These are phyloP conservation scores for Rostratula benghalensis DNA, from an alignment of 2,113 vertebrate genomes.

Conservation along the genomic window DNA sequence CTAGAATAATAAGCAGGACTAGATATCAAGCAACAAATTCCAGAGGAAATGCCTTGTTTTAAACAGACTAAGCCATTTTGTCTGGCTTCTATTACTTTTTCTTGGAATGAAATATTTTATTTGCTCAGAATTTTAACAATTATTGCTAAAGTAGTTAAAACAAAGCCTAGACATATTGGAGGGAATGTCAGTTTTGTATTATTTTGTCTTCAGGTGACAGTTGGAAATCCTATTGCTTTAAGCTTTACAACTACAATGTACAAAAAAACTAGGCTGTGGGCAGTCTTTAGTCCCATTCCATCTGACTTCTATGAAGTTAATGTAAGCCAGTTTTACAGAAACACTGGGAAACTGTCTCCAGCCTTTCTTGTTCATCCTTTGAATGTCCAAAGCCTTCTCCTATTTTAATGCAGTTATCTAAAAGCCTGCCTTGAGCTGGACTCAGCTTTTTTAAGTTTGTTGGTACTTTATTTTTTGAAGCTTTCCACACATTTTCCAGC, in stretches of 20 bases:
- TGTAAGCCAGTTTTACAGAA: neutral
- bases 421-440: neutral
- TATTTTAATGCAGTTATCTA: neutral
- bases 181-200: neutral
- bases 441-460: neutral
- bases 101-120: neutral
- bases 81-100: slow-evolving; percentile 10
- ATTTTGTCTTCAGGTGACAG: neutral
- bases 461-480: neutral
- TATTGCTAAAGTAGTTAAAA: neutral
- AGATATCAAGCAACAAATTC: slow-evolving; percentile 38
- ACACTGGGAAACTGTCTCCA: neutral
- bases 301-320: neutral
- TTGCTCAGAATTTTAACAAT: slow-evolving; percentile 19
- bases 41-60: slow-evolving; percentile 34
- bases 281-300: neutral
- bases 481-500: neutral
- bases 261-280: neutral
- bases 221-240: neutral
- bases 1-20: slow-evolving; percentile 50
- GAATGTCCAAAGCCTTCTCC: neutral
- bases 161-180: neutral
- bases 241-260: neutral
- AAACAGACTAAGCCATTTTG: neutral
- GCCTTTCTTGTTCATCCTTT: neutral